Conservation (phyloP, 2,797 vertebrate species). For the Chloroceryle inda region DNA sequence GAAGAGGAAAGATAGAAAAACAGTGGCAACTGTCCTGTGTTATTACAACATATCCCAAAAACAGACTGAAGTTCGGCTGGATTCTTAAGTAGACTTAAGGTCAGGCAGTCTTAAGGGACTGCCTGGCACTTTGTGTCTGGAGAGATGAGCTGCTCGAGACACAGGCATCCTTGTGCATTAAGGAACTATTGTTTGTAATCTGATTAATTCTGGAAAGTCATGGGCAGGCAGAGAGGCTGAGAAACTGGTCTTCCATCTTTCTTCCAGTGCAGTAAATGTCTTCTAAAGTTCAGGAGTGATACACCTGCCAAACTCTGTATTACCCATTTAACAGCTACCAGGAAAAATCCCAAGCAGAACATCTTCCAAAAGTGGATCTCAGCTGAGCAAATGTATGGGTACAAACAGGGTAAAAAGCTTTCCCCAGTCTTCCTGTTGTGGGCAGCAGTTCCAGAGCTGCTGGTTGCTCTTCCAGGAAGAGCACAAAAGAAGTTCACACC, state of each 20-base stretch:
- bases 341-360: not conserved
- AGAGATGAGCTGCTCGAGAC: slow-evolving; percentile 17
- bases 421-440: not conserved
- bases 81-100: not conserved
- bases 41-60: not conserved
- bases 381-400: not conserved
- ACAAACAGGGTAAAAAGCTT: not conserved
- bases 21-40: not conserved
- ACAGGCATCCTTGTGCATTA: not conserved
- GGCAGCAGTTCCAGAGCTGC: not conserved
- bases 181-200: not conserved
- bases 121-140: not conserved
- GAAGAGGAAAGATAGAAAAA: not conserved
- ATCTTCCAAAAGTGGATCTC: not conserved
- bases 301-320: not conserved
- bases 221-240: not conserved
- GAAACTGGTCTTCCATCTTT: not conserved
- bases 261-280: not conserved
- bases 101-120: not conserved
- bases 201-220: slow-evolving; percentile 24
- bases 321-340: not conserved
- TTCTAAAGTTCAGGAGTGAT: not conserved
- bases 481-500: fast-evolving
- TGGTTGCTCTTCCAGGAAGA: not conserved
- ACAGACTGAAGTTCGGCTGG: not conserved